Evolutionary conservation across 2,113 vertebrate genomes (phyloP), one percentile per base, ranked within the genome.

Genomic region (Phaethon lepturus): DNA sequence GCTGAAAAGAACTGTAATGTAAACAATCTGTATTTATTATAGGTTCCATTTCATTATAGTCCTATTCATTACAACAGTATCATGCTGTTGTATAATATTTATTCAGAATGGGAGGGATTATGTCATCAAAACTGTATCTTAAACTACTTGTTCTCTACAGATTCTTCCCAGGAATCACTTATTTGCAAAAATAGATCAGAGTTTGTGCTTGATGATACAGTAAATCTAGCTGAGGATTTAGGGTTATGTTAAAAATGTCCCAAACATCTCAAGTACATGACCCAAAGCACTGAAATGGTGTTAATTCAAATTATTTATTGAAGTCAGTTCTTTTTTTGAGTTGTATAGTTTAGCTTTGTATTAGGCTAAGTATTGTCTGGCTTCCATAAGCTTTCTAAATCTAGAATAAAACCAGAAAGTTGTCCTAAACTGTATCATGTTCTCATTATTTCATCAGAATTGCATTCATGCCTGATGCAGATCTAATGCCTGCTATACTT

Each of bases 271-370:
- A 77, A 5, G 4, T 4, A 24, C 9, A 11, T 28, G 23, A 69
- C 12, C 2, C 16, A 47, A 94, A 94, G 7, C 13, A 56, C 4
- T 84, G 50, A 53, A 73, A 24, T 56, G 10, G 1, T 50, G 50
- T 44, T 60, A 69, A 52, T 60, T 77, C 6, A 63, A 92, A 66
- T n/a, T 73, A 47, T 23, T 77, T 17, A 42, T 22, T 60, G 56
- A 89, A 80, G 79, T 40, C 13, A 26, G 4, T 7, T 26, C 0
- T 11, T n/a, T 31, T 22, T 13, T 31, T 13, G 1, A 78, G 20
- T 22, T 78, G 3, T 42, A 12, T 67, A 69, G 17, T 13, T 77
- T 28, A 74, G 8, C 22, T 84, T 53, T 77, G 2, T 66, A 50
- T 77, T 18, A 45, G 47, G 6, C 4, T 10, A 78, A 91, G n/a